phyloP scores from a whole-genome alignment of 2,888 invertebrate species.

The Watsonalla binaria region DNA sequence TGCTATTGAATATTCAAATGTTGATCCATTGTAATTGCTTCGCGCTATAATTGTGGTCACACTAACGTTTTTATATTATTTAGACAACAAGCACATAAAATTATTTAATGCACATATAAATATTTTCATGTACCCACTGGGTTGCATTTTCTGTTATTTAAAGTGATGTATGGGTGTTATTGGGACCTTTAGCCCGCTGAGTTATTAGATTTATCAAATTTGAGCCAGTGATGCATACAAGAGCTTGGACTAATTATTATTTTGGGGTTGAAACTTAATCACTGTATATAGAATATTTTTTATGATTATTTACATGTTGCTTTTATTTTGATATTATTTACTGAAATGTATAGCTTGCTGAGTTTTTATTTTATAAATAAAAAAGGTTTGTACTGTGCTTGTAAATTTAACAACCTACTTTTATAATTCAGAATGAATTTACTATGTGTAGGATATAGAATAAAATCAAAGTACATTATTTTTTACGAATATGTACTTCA shows the following conservation, averaged over 20 bases:
- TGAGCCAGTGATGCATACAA: neutral
- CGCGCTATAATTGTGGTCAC: too few relatives aligned
- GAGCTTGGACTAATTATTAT: constrained; percentile 2
- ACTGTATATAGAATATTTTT: constrained; percentile 69
- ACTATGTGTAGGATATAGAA: constrained; percentile 1
- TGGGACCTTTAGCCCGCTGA: too few relatives aligned
- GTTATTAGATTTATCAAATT: neutral
- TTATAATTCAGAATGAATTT: constrained; percentile 7
- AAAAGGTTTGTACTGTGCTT: constrained; percentile 29
- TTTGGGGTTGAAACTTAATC: constrained; percentile 35
- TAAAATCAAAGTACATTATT: neutral
- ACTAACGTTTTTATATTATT: too few relatives aligned
- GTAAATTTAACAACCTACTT: constrained; percentile 13
- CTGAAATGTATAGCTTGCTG: constrained; percentile 56
- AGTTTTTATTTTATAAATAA: constrained; percentile 37
- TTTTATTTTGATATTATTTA: constrained; percentile 66
- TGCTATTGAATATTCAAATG: too few relatives aligned
- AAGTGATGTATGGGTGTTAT: too few relatives aligned
- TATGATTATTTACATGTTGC: constrained; percentile 57
- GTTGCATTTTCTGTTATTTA: too few relatives aligned
- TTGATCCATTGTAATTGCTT: too few relatives aligned
- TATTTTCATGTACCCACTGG: too few relatives aligned
- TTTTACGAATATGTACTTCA: constrained; percentile 3
- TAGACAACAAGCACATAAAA: too few relatives aligned
- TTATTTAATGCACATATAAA: too few relatives aligned